Conservation (phyloP, 1,140 invertebrate species). For the Drosophila lacteicornis region DNA sequence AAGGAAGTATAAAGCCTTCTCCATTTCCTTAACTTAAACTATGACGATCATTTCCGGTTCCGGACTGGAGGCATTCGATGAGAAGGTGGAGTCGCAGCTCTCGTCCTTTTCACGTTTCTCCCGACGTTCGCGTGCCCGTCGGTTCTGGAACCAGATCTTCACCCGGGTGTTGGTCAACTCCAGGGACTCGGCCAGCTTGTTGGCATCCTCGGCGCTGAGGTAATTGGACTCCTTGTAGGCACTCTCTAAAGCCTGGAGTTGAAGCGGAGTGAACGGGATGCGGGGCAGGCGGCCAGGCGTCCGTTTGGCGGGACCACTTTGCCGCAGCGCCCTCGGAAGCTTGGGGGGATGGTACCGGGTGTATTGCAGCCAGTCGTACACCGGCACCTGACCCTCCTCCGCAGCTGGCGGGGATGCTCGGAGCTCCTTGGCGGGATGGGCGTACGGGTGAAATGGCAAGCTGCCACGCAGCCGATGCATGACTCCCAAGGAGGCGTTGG, state of each 20-base stretch:
- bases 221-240: constrained; percentile 86
- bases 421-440: constrained; percentile 34
- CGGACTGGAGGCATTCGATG: constrained; percentile 81
- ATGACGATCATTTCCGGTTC: constrained; percentile 73
- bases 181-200: constrained; percentile 83
- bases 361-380: constrained; percentile 89
- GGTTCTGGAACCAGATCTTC: constrained; percentile 94
- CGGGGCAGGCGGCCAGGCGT: constrained; percentile 86
- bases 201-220: constrained; percentile 86
- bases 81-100: constrained; percentile 78
- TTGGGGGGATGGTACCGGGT: constrained; percentile 91
- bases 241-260: constrained; percentile 85
- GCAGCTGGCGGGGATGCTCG: constrained; percentile 20
- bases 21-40: constrained; percentile 17
- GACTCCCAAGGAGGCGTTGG: constrained; percentile 71
- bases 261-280: constrained; percentile 85
- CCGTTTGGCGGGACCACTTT: constrained; percentile 81
- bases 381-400: constrained; percentile 53
- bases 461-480: constrained; percentile 46
- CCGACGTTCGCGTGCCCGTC: constrained; percentile 89
- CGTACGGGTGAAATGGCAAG: constrained; percentile 58
- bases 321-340: constrained; percentile 86
- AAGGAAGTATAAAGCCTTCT: neutral
- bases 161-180: constrained; percentile 87
- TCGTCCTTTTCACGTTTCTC: constrained; percentile 86